These are phyloP conservation scores for Chrysolina americana DNA, from an alignment of 2,888 invertebrate species.

Conservation along the genomic window DNA sequence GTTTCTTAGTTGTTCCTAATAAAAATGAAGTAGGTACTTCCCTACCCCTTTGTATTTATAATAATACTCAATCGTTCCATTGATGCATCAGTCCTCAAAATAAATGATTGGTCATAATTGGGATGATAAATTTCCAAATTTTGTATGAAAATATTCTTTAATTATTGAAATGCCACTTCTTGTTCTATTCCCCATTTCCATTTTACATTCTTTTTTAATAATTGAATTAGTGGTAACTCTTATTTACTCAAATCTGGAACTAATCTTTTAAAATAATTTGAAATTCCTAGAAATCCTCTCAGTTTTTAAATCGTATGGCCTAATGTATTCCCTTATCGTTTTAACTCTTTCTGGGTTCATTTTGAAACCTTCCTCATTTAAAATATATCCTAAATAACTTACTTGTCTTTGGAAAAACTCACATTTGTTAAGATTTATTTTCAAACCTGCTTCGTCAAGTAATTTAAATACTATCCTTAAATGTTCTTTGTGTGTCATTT, in stretches of 20 bases:
- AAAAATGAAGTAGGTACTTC: background rate
- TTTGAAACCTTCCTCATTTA: too few relatives aligned
- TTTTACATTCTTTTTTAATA: background rate
- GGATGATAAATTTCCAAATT: too few relatives aligned
- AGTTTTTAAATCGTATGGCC: background rate
- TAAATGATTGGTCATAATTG: background rate
- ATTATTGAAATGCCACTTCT: background rate
- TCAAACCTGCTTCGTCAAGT: constrained; percentile 1
- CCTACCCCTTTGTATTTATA: background rate
- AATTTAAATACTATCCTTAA: background rate
- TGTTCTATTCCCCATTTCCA: background rate
- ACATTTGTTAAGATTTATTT: constrained; percentile 1
- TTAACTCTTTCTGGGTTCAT: too few relatives aligned
- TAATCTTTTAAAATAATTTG: background rate
- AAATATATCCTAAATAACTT: too few relatives aligned
- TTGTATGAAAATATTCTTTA: background rate
- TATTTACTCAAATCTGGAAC: background rate
- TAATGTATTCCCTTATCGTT: background rate
- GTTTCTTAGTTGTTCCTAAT: background rate
- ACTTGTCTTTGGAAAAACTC: background rate
- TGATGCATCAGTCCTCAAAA: background rate
- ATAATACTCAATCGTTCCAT: background rate
- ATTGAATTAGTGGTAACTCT: background rate
- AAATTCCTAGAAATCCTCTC: background rate
- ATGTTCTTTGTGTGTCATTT: constrained; percentile 10